Evolutionary conservation across 2,888 invertebrate genomes (phyloP).

Genomic region (Epinotia brunnichana): DNA sequence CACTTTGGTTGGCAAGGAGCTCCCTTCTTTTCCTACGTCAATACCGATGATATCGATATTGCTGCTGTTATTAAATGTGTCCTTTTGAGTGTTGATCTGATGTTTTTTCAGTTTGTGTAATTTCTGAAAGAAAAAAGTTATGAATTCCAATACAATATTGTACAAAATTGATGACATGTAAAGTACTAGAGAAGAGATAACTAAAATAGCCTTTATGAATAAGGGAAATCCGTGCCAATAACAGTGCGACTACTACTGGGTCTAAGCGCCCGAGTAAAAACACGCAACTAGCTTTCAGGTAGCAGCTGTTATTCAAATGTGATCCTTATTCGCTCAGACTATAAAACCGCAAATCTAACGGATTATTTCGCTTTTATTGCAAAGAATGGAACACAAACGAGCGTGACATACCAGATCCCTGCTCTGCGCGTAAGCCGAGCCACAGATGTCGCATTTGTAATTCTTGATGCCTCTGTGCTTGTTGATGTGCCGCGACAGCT

Average conservation of each 20-base stretch:
- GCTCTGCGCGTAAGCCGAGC: slow-evolving; percentile 80
- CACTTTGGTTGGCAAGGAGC: slow-evolving; percentile 55
- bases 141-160: too few species aligned
- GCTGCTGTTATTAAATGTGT: slow-evolving; percentile 59
- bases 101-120: slow-evolving; percentile 74
- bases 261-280: too few species aligned
- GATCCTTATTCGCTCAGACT: not conserved
- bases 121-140: slow-evolving; percentile 64
- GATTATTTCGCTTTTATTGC: too few species aligned
- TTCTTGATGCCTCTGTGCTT: slow-evolving; percentile 84
- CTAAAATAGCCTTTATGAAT: too few species aligned
- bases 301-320: not conserved
- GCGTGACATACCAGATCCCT: slow-evolving; percentile 79
- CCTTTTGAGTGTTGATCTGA: slow-evolving; percentile 59
- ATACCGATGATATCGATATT: slow-evolving; percentile 73
- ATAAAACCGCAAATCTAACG: too few species aligned
- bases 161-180: too few species aligned
- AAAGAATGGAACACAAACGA: too few species aligned
- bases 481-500: slow-evolving; percentile 84
- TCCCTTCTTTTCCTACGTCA: slow-evolving; percentile 67
- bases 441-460: slow-evolving; percentile 84
- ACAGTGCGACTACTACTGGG: too few species aligned
- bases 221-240: too few species aligned
- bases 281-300: too few species aligned
- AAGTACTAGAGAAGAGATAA: too few species aligned